Evolutionary conservation across 1,140 invertebrate species (phyloP).

Genomic region (Hyphantria cunea): DNA sequence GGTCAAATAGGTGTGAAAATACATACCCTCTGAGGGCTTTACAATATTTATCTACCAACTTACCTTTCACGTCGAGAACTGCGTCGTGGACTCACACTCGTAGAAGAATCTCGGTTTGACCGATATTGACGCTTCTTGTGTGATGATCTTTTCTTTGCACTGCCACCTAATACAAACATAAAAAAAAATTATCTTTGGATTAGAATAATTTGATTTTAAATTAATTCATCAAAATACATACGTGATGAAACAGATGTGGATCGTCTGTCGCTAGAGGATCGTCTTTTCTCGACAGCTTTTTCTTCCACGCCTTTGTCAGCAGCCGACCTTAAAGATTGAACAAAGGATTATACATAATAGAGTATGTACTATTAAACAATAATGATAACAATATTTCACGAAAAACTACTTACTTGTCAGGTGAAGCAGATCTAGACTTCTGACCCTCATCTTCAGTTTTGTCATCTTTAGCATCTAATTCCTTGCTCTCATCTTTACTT

Average conservation of each 20-base stretch:
- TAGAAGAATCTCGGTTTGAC: constrained; percentile 91
- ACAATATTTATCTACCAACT: too few species aligned
- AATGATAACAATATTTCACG: too few species aligned
- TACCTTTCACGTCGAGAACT: constrained; percentile 79
- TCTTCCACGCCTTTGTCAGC: constrained; percentile 54
- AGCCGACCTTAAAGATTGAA: constrained; percentile 32
- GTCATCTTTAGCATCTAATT: constrained; percentile 10
- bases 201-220: constrained; percentile 6
- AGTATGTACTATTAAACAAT: too few species aligned
- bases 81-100: constrained; percentile 81
- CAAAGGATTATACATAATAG: too few species aligned
- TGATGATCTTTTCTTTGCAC: constrained; percentile 68
- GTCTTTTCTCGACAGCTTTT: constrained; percentile 61
- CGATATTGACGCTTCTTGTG: constrained; percentile 89
- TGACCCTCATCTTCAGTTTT: constrained; percentile 37
- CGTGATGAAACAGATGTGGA: constrained; percentile 69
- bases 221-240: constrained; percentile 39
- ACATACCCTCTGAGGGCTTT: too few species aligned
- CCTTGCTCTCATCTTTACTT: constrained; percentile 16
- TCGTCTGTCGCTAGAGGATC: constrained; percentile 61
- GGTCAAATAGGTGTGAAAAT: too few species aligned
- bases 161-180: constrained; percentile 49
- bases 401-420: constrained; percentile 50
- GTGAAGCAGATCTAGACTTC: constrained; percentile 69
- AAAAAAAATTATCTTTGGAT: not conserved